These are phyloP conservation scores for Caenorhabditis auriculariae DNA, from an alignment of 2,888 invertebrate species.

Conservation along the genomic window DNA sequence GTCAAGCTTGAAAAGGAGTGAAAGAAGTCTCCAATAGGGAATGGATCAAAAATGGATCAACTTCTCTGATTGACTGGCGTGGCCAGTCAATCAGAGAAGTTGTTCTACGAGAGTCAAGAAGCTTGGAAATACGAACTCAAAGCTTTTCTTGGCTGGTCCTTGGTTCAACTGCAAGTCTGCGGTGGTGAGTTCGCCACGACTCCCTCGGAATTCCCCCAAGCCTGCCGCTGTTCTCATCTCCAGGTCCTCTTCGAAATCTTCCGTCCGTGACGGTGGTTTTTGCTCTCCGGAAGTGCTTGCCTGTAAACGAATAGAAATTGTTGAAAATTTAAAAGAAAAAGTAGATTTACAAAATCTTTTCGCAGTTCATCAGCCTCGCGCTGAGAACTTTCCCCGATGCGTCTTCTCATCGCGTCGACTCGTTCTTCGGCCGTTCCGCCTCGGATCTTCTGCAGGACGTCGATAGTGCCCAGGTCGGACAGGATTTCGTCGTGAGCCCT, in stretches of 20 bases:
- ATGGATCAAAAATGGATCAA: no score
- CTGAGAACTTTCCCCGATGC: constrained; percentile 3
- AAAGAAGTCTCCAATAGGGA: no score
- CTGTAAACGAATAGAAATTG: no score
- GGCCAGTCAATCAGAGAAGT: background rate
- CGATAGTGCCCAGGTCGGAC: constrained; percentile 36
- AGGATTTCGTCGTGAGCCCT: constrained; percentile 44
- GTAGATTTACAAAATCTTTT: background rate
- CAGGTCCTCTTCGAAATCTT: background rate
- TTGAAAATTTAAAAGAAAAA: no score
- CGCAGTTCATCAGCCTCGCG: background rate
- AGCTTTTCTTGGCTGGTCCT: background rate
- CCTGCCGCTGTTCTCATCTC: constrained; percentile 35
- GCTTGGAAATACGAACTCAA: background rate
- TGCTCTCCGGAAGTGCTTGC: no score
- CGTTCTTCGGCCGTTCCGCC: constrained; percentile 26
- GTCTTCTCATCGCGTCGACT: constrained; percentile 19
- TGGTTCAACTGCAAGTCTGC: constrained; percentile 26
- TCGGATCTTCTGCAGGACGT: constrained; percentile 33
- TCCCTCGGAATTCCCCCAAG: constrained; percentile 30
- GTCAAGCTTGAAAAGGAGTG: no score
- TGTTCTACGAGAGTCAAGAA: background rate
- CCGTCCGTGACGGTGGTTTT: no score
- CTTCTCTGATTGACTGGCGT: no score
- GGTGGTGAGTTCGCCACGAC: constrained; percentile 22